Evolutionary conservation across 2,797 vertebrate species (phyloP).

Genomic region (Propithecus deckenii): DNA sequence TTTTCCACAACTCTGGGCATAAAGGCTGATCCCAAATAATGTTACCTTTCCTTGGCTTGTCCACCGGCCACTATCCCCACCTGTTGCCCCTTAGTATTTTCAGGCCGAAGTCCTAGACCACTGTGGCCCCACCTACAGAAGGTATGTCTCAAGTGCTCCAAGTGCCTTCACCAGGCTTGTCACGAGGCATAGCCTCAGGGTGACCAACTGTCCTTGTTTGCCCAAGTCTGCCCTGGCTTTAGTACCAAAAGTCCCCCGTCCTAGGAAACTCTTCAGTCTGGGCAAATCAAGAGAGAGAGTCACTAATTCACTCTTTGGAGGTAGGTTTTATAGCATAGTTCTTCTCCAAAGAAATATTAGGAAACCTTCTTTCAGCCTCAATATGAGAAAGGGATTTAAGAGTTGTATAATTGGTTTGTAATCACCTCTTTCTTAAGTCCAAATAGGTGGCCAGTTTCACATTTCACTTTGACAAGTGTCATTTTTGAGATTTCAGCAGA

Average conservation of each 20-base stretch:
- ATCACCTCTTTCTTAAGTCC: background rate
- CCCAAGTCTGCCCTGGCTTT: background rate
- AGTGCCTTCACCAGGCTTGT: background rate
- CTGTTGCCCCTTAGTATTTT: background rate
- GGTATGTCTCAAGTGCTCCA: background rate
- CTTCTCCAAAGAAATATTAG: background rate
- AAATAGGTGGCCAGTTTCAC: background rate
- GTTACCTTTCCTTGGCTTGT: background rate
- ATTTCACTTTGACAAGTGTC: background rate
- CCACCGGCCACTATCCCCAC: accelerated
- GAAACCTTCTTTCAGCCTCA: background rate
- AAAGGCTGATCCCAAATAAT: background rate
- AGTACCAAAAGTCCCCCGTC: background rate
- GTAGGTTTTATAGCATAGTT: background rate
- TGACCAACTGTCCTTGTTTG: background rate
- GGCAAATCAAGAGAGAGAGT: background rate
- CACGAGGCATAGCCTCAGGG: background rate
- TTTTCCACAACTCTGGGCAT: background rate
- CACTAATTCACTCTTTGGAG: background rate
- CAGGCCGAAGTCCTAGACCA: background rate
- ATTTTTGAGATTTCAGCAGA: background rate
- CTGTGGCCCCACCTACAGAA: background rate
- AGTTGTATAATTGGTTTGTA: background rate
- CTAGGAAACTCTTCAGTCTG: background rate
- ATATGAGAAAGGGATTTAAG: background rate